Evolutionary conservation across 2,113 vertebrate species (phyloP), one percentile per base, ranked within the genome.

Genomic region (Blennius ocellaris): DNA sequence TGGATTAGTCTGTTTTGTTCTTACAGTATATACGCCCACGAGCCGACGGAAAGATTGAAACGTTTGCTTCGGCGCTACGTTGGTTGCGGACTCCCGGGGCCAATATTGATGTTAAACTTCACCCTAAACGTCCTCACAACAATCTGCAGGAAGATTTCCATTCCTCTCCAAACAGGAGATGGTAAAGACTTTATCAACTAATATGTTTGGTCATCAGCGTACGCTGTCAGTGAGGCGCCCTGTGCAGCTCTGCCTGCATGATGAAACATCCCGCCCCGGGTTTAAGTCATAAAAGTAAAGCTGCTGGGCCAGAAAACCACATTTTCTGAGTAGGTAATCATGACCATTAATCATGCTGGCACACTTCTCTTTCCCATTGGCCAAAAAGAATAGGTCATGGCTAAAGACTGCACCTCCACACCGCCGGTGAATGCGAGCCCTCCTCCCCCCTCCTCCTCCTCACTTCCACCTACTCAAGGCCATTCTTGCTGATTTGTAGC

Each of bases 261-360:
- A 93, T 78, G 36, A 69, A 89, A 82, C 58, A 67, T 92, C 81
- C 85, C 66, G 76, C 79, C 81, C 63, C 88, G 47, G 85, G 90
- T 93, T 92, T 82, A 90, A 93, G 93, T 92, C 93, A 94, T 92
- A 92, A 93, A 94, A 93, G 78, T 90, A 86, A 84, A 91, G 91
- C 89, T 90, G 90, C 69, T 93, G 84, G 83, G 87, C 86, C 92
- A 91, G 93, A 89, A 94, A 95, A 93, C 77, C 90, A 92, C 92
- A 95, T 91, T 92, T 91, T 93, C 90, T 80, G 90, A 90, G 87
- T 66, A 93, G 87, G 89, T 96, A 93, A 97, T 96, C 92, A 91
- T 85, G 91, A 92, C 86, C 93, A 94, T 96, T 95, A 93, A 95
- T 97, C 95, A 94, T 56, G 69, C 16, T 41, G 82, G 66, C 63